Evolutionary conservation across 1,140 invertebrate genomes (phyloP), one percentile per base, ranked within the genome.

Genomic region (Ptiloglossa arizonensis): DNA sequence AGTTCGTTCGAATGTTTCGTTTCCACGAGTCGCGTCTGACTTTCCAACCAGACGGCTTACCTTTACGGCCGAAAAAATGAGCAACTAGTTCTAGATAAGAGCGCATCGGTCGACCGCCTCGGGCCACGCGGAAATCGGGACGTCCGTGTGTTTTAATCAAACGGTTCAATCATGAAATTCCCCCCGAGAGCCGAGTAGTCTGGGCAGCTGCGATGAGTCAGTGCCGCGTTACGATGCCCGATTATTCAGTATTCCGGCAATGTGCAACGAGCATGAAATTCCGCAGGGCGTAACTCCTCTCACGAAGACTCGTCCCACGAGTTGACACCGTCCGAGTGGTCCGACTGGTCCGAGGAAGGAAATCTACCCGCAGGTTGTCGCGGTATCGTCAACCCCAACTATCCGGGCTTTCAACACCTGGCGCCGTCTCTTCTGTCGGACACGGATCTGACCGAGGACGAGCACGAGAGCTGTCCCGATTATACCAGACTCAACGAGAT

Each of bases 371-470:
- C 86, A 8, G 83, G 87, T 56, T 90, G 89, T 35, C 93, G 95
- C 79, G 95, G 96, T 56, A 96, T 96, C 73, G 95, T 96, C 80
- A 96, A 96, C 90, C 96, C 96, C 11, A 97, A 97, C 90, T 96
- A 96, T 90, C 96, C 96, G 11, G 96, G 96, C 88, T 94, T 93
- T 72, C 91, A 93, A 69, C 91, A 93, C 78, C 86, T 93, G 17
- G 92, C 89, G 5, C 89, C 91, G 3, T 88, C 88, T 1, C 84
- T 91, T 22, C 80, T 90, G 0, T 90, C 89, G 22, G 90, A 94
- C 76, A 93, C 92, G 29, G 93, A 94, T 54, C 89, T 93, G 72
- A 93, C 93, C 8, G 93, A 94, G 68, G 93, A 93, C 83, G 92
- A 93, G 54, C 87, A 88, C 64, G 83, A 85, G 27, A 80, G 69